These are phyloP conservation scores for Pelusios castaneus DNA, from an alignment of 2,113 vertebrate genomes.

Conservation along the genomic window DNA sequence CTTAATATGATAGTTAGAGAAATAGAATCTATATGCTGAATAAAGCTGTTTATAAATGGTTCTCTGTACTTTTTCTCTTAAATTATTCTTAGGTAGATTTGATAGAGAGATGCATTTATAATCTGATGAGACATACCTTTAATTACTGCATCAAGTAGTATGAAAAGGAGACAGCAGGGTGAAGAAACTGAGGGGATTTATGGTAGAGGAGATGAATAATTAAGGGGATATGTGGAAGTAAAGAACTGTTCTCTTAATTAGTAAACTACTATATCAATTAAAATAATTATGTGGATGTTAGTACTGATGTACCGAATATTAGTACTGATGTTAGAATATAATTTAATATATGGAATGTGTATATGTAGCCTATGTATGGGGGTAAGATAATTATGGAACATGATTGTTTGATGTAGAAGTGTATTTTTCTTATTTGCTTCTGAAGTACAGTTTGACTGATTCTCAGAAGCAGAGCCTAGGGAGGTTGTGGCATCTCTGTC, in stretches of 20 bases:
- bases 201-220: background rate
- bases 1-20: background rate
- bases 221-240: background rate
- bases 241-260: background rate
- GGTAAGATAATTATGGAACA: background rate
- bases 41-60: background rate
- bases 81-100: background rate
- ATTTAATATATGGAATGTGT: background rate
- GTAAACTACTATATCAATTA: background rate
- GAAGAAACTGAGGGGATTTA: background rate
- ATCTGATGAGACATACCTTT: background rate
- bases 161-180: background rate
- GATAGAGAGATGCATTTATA: background rate
- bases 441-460: background rate
- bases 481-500: background rate
- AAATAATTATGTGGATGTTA: background rate
- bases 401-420: background rate
- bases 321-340: background rate
- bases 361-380: background rate
- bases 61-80: background rate
- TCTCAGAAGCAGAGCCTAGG: background rate
- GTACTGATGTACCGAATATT: too few relatives aligned
- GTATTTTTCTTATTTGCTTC: background rate
- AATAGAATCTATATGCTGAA: background rate
- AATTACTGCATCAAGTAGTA: background rate